Percentiles rank a stretch among this genome's conserved stretches.
phyloP scores from a whole-genome alignment of 2,113 vertebrate species.

The Potamarius usumacintae region DNA sequence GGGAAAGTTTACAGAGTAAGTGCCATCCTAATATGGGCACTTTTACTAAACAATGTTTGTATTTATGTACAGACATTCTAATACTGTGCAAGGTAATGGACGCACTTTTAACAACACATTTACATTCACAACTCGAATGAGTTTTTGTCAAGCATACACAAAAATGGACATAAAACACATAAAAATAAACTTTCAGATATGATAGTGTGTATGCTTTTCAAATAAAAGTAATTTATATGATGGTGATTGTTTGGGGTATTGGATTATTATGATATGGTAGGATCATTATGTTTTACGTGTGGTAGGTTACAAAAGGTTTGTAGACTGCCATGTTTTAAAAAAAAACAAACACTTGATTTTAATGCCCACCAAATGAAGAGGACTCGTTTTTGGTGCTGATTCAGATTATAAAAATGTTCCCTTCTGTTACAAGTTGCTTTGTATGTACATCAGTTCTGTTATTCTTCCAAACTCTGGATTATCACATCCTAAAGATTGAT shows the following conservation, averaged over 20 bases:
- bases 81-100: slow-evolving; percentile 78
- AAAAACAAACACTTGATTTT: slow-evolving; percentile 21
- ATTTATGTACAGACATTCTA: slow-evolving; percentile 80
- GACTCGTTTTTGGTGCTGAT: neutral
- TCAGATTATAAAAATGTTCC: slow-evolving; percentile 31
- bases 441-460: slow-evolving; percentile 33
- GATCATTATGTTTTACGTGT: slow-evolving; percentile 23
- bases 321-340: slow-evolving; percentile 35
- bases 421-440: neutral
- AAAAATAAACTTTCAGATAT: slow-evolving; percentile 58
- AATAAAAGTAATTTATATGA: slow-evolving; percentile 63
- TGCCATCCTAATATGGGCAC: slow-evolving; percentile 71
- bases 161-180: slow-evolving; percentile 60
- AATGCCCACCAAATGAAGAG: slow-evolving; percentile 34
- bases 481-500: neutral
- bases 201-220: slow-evolving; percentile 61
- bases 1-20: slow-evolving; percentile 68
- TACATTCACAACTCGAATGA: slow-evolving; percentile 76
- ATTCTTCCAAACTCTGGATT: slow-evolving; percentile 11
- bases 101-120: slow-evolving; percentile 71
- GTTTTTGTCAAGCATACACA: slow-evolving; percentile 65
- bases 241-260: slow-evolving; percentile 40
- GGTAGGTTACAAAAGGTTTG: slow-evolving; percentile 42
- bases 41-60: slow-evolving; percentile 68
- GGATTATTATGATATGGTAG: slow-evolving; percentile 37